Evolutionary conservation across 2,113 vertebrate species (phyloP).

Genomic region (Dasyprocta punctata): DNA sequence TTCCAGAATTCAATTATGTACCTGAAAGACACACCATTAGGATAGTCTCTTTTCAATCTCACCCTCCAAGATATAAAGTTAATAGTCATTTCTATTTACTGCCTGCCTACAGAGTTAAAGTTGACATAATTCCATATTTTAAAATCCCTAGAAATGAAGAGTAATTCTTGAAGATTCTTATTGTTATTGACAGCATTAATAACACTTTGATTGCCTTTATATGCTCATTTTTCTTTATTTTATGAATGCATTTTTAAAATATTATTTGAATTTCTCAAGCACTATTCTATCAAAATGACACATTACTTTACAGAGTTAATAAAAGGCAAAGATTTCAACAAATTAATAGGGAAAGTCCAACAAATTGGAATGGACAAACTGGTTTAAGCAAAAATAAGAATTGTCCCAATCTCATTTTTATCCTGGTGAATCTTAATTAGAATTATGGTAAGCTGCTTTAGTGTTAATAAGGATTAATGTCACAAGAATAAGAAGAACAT

Average conservation of each 20-base stretch:
- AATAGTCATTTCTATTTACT: neutral
- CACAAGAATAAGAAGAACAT: slow-evolving; percentile 73
- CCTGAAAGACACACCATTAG: neutral
- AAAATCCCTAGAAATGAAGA: slow-evolving; percentile 19
- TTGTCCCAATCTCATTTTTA: slow-evolving; percentile 77
- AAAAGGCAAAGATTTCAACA: slow-evolving; percentile 66
- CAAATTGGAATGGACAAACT: slow-evolving; percentile 75
- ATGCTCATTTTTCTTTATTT: slow-evolving; percentile 73
- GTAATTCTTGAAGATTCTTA: slow-evolving; percentile 29
- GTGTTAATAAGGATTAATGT: slow-evolving; percentile 81
- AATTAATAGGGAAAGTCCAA: slow-evolving; percentile 55
- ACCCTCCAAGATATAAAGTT: neutral
- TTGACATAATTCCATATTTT: neutral
- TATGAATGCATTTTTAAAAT: slow-evolving; percentile 64
- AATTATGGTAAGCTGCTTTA: slow-evolving; percentile 73
- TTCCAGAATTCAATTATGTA: neutral
- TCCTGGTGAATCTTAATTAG: slow-evolving; percentile 79
- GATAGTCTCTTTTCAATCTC: neutral
- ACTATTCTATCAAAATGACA: slow-evolving; percentile 55
- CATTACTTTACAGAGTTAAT: slow-evolving; percentile 66
- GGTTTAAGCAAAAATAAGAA: slow-evolving; percentile 76
- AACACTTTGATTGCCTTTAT: slow-evolving; percentile 27
- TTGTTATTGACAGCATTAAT: slow-evolving; percentile 71
- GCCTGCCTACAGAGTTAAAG: neutral
- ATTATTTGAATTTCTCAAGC: slow-evolving; percentile 65